Conservation (phyloP, 2,113 vertebrate genomes). For the Microcebus ravelobensis region DNA sequence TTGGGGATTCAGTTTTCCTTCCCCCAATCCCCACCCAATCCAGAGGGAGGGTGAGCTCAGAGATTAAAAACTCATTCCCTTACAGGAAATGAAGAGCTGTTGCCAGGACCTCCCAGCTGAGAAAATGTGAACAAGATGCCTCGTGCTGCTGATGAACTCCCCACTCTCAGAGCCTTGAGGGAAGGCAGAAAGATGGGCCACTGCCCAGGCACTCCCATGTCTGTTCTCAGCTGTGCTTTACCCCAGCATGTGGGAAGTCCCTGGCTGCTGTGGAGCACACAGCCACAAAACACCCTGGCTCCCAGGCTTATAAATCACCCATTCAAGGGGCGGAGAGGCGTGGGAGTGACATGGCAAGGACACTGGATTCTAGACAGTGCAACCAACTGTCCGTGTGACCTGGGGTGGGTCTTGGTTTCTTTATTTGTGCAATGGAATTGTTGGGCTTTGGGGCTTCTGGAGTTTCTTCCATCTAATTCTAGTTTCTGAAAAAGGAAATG, state of each 20-base stretch:
- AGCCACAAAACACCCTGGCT: neutral
- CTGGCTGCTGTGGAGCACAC: neutral
- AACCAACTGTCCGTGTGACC: neutral
- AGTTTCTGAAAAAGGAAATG: neutral
- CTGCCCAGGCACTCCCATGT: constrained; percentile 38
- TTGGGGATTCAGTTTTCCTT: neutral
- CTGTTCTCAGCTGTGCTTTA: constrained; percentile 27
- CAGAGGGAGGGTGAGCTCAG: constrained; percentile 64
- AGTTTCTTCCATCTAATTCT: neutral
- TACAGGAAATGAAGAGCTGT: constrained; percentile 73
- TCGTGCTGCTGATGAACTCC: constrained; percentile 48
- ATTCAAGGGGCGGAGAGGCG: neutral
- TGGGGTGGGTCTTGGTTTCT: neutral
- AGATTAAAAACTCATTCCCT: constrained; percentile 77
- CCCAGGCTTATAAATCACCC: neutral
- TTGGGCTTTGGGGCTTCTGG: neutral
- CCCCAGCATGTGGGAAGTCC: constrained; percentile 21
- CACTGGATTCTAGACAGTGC: neutral
- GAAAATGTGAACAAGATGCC: constrained; percentile 81
- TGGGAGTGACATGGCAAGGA: fast-evolving
- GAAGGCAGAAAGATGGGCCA: neutral
- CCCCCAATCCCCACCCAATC: neutral
- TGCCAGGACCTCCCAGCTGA: constrained; percentile 80
- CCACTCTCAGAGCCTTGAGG: constrained; percentile 25
- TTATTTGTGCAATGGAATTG: neutral